Conservation (phyloP, 1,140 invertebrate species). For the Heliothis subflexa region DNA sequence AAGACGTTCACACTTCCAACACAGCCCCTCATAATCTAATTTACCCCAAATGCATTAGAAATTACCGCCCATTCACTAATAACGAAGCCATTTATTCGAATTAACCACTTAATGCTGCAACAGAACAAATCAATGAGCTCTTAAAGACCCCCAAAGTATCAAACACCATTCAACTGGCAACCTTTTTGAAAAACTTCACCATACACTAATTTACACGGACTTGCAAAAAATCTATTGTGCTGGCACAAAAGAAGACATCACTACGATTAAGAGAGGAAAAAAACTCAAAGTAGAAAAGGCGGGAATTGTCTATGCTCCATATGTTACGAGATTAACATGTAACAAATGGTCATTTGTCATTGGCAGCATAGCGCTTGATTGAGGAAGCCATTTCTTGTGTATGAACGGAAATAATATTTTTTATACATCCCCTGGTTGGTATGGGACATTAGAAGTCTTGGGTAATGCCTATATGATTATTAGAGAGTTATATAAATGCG, state of each 20-base stretch:
- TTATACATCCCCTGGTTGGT: slow-evolving; percentile 67
- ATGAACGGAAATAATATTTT: slow-evolving; percentile 82
- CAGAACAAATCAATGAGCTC: slow-evolving; percentile 72
- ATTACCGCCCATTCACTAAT: slow-evolving; percentile 56
- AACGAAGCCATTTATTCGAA: slow-evolving; percentile 61
- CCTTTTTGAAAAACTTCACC: slow-evolving; percentile 60
- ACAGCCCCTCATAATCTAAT: slow-evolving; percentile 34
- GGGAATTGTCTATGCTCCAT: slow-evolving; percentile 80
- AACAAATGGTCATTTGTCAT: slow-evolving; percentile 81
- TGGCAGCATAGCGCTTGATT: slow-evolving; percentile 73
- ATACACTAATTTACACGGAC: slow-evolving; percentile 77
- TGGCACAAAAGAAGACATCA: slow-evolving; percentile 84
- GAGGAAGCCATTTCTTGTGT: slow-evolving; percentile 84
- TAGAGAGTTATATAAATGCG: slow-evolving; percentile 38
- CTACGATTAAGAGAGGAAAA: slow-evolving; percentile 64
- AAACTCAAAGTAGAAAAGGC: slow-evolving; percentile 76
- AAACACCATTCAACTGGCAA: slow-evolving; percentile 67
- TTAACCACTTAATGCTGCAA: slow-evolving; percentile 76
- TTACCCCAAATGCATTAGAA: slow-evolving; percentile 53
- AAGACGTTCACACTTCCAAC: slow-evolving; percentile 4
- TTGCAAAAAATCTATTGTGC: slow-evolving; percentile 81
- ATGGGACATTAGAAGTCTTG: slow-evolving; percentile 73
- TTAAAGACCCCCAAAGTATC: slow-evolving; percentile 72
- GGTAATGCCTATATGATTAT: slow-evolving; percentile 70
- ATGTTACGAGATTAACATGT: slow-evolving; percentile 82